These are phyloP conservation scores for Cervus canadensis DNA, from an alignment of 2,113 vertebrate species.

Conservation along the genomic window DNA sequence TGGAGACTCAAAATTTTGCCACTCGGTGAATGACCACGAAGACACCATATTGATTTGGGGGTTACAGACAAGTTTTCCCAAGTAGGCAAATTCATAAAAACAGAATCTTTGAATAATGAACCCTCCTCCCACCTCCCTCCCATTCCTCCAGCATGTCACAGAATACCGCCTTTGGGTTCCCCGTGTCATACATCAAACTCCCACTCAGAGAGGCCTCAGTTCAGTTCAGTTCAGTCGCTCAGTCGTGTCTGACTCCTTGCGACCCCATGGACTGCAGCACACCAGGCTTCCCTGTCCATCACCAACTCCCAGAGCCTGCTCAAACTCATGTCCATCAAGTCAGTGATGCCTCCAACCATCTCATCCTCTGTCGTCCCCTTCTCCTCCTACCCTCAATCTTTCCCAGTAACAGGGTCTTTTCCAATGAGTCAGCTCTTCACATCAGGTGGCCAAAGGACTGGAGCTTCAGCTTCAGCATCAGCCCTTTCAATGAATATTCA, in stretches of 20 bases:
- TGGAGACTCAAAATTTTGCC: neutral
- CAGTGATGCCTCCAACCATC: neutral
- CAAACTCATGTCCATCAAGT: neutral
- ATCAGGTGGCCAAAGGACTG: neutral
- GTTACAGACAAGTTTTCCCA: neutral
- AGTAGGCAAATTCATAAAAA: neutral
- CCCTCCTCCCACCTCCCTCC: neutral
- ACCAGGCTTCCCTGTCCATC: neutral
- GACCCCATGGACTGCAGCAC: neutral
- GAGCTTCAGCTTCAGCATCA: neutral
- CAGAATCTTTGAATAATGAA: neutral
- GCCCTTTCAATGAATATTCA: neutral
- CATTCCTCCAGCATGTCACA: neutral
- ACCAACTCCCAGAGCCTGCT: neutral
- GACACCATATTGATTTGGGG: neutral
- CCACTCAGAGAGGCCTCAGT: neutral
- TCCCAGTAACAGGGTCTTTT: neutral
- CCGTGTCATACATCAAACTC: neutral
- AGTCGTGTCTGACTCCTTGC: rapidly evolving
- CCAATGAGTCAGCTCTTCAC: neutral
- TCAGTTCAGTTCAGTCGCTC: neutral
- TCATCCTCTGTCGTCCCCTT: neutral
- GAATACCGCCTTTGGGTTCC: neutral
- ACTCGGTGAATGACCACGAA: neutral
- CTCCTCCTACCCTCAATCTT: neutral